Evolutionary conservation across 2,113 vertebrate genomes (phyloP).

Genomic region (Cricetomys ansorgei): DNA sequence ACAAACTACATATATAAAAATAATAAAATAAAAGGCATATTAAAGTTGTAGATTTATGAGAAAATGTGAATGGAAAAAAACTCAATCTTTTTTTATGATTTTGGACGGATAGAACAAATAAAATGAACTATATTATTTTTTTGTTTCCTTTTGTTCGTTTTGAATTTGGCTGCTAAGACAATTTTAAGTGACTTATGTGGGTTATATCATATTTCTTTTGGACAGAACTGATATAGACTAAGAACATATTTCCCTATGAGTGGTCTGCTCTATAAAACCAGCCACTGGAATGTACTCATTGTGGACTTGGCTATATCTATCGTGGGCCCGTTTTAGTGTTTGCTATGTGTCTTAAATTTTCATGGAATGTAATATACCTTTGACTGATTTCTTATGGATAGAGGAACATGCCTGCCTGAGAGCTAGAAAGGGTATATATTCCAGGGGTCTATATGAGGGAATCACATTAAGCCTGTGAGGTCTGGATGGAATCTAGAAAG

Average conservation of each 20-base stretch:
- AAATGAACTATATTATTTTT: background rate
- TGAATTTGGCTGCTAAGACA: background rate
- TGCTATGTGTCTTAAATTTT: background rate
- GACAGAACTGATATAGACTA: background rate
- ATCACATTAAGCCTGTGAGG: too few species aligned
- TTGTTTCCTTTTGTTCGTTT: background rate
- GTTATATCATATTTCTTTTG: background rate
- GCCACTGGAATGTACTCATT: background rate
- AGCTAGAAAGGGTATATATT: too few species aligned
- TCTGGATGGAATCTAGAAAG: too few species aligned
- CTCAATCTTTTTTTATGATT: background rate
- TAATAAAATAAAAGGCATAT: background rate
- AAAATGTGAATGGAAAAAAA: background rate
- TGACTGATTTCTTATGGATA: background rate
- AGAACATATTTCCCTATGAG: background rate
- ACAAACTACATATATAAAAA: background rate
- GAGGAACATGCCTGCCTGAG: too few species aligned
- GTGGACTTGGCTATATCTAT: background rate
- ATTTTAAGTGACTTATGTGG: background rate
- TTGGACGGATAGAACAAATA: background rate
- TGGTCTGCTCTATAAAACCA: background rate
- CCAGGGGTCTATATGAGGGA: too few species aligned
- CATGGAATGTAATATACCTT: background rate
- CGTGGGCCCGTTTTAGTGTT: background rate
- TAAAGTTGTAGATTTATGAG: background rate